A percentile compares a stretch with the other conserved stretches of the same genome.
Conservation (phyloP, 2,888 invertebrate species). For the Aquatica leii region DNA sequence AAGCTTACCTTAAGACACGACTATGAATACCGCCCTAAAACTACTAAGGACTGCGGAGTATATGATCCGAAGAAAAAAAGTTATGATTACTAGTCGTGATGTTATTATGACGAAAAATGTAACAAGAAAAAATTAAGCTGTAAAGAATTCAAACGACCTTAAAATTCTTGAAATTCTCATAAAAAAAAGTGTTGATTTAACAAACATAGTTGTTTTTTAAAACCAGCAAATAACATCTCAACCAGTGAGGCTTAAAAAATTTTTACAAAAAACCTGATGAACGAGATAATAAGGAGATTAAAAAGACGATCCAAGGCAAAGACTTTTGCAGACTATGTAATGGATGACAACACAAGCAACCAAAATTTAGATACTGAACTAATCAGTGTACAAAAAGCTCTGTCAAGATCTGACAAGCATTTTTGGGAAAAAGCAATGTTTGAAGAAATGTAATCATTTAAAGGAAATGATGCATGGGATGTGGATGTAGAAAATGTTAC, state of each 20-base stretch:
- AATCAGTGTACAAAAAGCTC: neutral
- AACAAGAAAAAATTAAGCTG: slow-evolving; percentile 6
- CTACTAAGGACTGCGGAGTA: slow-evolving; percentile 31
- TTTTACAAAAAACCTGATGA: neutral
- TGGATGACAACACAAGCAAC: neutral
- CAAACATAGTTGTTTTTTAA: no score
- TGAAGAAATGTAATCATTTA: neutral
- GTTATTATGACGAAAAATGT: slow-evolving; percentile 35
- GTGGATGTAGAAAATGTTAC: neutral
- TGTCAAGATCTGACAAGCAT: neutral
- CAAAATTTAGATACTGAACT: neutral
- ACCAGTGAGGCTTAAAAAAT: neutral
- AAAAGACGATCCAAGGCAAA: neutral
- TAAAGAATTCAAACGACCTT: neutral
- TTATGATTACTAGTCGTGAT: slow-evolving; percentile 27
- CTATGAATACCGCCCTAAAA: no score
- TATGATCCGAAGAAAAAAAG: slow-evolving; percentile 26
- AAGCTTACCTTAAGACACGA: no score
- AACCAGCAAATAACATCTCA: no score
- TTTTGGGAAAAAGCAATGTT: neutral
- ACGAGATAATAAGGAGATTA: neutral
- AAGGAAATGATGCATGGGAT: neutral
- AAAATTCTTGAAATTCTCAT: neutral
- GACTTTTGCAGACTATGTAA: neutral
- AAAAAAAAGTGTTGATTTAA: neutral